Base-by-base conservation (phyloP, 2,797 vertebrate genomes). In the Pitangus sulphuratus region DNA sequence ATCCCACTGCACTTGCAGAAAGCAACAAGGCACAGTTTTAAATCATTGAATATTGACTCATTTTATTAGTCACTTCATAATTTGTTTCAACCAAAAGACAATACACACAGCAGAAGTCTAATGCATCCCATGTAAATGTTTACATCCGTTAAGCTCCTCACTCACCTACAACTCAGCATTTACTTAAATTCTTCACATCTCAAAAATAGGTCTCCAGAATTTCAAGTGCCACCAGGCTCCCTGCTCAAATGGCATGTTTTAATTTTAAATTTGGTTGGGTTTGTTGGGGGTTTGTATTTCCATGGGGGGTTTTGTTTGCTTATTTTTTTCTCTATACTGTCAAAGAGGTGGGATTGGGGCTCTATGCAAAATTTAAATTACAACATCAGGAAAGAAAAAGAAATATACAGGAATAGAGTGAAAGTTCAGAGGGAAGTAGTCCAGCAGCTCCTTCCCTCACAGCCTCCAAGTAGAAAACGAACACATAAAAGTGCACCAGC, bases 81-180 rank as follows among this genome's bases (percentile, higher is more conserved):
- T 99, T 99, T 99, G 97, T 99, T 99, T 99, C 99, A 99, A 99
- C 99, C 99, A 98, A 99, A 99, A 99, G 98, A 99, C 99, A 99
- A 99, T 98, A 99, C 98, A 99, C 98, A 99, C 98, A 99, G 98
- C 97, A 98, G 98, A 99, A 98, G 98, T 99, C 99, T 98, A 99
- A 99, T 99, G 99, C 99, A 99, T 99, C 98, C 99, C 99, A 99
- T 99, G 98, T 99, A 99, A 98, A 98, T 98, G 98, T 99, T 98
- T 99, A 99, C 98, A 99, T 98, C 98, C 97, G 95, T 97, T 98
- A 98, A 98, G 98, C 98, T 98, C 98, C 98, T 98, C 98, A 97
- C 95, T 97, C 95, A 48, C 98, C 98, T 97, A 98, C 98, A 98
- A 98, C 98, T 98, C 95, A 96, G 97, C 98, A 98, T 98, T 98